Base-by-base conservation (phyloP, 1,140 invertebrate genomes). In the Orchestia grillus region DNA sequence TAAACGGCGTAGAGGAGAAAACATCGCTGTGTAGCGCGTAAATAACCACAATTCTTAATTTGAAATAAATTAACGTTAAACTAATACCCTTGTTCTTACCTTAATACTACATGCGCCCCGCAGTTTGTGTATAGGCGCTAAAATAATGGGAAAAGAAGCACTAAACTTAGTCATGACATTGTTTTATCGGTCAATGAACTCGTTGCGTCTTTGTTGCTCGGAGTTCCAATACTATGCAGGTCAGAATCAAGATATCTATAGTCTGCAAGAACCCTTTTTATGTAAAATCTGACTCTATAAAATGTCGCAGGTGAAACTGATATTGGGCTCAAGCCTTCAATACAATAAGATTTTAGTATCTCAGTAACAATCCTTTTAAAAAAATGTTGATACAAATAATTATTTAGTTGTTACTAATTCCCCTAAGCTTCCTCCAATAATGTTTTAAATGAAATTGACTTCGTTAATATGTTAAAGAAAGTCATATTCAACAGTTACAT, bases 141-240 rank as follows among this genome's bases (percentile, higher is more conserved):
- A 94, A 94, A 94, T 45, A 44, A 45, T 45, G 28, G 44, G 92
- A 94, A 94, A 94, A 94, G 92, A 94, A 42, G 44, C 92, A 94
- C 92, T 45, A 94, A 94, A 94, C 36, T 94, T 94, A 94, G 92
- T 94, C 92, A 94, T 94, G 92, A 94, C 92, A 94, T 94, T 94
- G 44, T 94, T 94, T 45, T 94, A 94, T 94, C 92, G 92, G 92
- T 94, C 92, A 94, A 94, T 94, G 92, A 94, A 94, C 92, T 94
- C 92, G 92, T 94, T 94, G 92, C 92, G 92, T 94, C 92, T 94
- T 94, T 94, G 92, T 94, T 94, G 92, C 92, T 94, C 92, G 92
- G 92, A 94, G 92, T 94, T 94, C 92, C 92, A 94, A 94, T 47
- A 94, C 92, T 94, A 94, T 94, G 92, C 43, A 94, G 92, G 92